Conservation (phyloP, 2,113 vertebrate species). For the Calidris pugnax region DNA sequence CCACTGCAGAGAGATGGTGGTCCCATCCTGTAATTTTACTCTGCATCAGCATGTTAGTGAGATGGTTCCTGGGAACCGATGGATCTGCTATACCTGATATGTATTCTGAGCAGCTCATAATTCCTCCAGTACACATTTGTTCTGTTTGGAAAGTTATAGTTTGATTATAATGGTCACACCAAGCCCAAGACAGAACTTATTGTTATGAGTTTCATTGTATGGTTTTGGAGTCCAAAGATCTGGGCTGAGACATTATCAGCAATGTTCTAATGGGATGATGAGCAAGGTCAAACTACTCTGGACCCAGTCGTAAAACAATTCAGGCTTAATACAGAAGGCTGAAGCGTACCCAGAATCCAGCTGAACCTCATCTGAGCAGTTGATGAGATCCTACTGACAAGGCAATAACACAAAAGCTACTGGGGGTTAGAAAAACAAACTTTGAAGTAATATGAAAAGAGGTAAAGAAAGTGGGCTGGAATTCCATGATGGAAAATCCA, state of each 20-base stretch:
- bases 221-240: not conserved
- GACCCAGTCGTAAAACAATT: not conserved
- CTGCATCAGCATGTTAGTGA: not conserved
- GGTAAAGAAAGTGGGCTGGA: not conserved
- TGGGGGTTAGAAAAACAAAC: not conserved
- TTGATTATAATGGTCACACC: not conserved
- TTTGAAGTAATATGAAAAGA: not conserved
- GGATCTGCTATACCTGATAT: not conserved
- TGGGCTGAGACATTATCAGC: not conserved
- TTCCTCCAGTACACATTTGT: constrained; percentile 21
- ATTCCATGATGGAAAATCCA: not conserved
- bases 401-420: not conserved
- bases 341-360: not conserved
- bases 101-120: not conserved
- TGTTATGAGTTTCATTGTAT: constrained; percentile 16
- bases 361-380: not conserved
- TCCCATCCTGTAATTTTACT: not conserved
- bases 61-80: not conserved
- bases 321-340: not conserved
- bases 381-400: not conserved
- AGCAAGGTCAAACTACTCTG: constrained; percentile 40
- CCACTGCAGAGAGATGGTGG: not conserved
- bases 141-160: not conserved
- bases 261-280: not conserved
- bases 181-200: not conserved